Conservation (phyloP, 2,888 invertebrate species). For the Drosophila vallismaia region DNA sequence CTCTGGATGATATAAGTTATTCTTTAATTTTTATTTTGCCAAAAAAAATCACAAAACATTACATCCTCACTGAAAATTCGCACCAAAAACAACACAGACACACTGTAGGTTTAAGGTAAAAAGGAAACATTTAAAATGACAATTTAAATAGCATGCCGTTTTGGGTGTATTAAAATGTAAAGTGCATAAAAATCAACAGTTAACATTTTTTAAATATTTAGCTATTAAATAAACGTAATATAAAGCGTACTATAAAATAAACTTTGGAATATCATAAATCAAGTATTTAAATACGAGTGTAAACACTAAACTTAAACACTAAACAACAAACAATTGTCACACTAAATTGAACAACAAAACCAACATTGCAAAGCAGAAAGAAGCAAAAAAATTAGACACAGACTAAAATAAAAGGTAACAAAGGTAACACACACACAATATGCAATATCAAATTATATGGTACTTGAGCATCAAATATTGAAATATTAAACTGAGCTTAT, state of each 20-base stretch:
- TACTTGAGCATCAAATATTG: slow-evolving; percentile 65
- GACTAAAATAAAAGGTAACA: slow-evolving; percentile 31
- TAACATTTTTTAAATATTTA: slow-evolving; percentile 82
- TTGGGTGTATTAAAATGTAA: slow-evolving; percentile 79
- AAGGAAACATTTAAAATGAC: slow-evolving; percentile 40
- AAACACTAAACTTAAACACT: slow-evolving; percentile 31
- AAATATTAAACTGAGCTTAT: slow-evolving; percentile 77
- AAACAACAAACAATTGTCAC: slow-evolving; percentile 25
- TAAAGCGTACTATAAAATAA: slow-evolving; percentile 61
- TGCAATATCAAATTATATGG: slow-evolving; percentile 52
- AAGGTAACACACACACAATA: slow-evolving; percentile 38
- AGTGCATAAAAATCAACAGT: slow-evolving; percentile 82
- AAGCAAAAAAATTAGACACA: no score
- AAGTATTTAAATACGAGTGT: slow-evolving; percentile 45
- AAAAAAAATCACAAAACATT: neutral
- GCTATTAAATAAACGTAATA: slow-evolving; percentile 74
- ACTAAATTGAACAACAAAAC: slow-evolving; percentile 36
- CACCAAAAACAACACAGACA: slow-evolving; percentile 15
- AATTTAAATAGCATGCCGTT: slow-evolving; percentile 63
- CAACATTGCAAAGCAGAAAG: slow-evolving; percentile 15
- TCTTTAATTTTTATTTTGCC: slow-evolving; percentile 1
- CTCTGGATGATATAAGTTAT: slow-evolving; percentile 2
- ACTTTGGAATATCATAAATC: slow-evolving; percentile 60
- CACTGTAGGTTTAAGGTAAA: slow-evolving; percentile 40
- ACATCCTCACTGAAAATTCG: neutral